Conservation (phyloP, 64 coral and sea anemone species). For the Montipora cactus region DNA sequence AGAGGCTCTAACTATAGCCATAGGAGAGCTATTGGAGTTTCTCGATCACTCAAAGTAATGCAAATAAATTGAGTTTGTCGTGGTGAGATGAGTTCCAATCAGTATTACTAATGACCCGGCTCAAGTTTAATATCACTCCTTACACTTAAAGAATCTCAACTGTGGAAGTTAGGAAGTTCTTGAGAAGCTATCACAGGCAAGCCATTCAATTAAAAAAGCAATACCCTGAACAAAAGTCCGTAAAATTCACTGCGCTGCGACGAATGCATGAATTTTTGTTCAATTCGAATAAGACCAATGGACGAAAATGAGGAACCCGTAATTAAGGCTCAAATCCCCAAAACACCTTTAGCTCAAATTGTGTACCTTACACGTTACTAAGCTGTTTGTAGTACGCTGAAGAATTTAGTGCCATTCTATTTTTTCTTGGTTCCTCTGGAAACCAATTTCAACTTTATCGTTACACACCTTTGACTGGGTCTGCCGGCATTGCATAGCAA, state of each 20-base stretch:
- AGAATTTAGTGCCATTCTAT: neutral
- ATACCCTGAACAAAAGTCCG: neutral
- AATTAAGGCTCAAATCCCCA: neutral
- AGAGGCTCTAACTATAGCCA: neutral
- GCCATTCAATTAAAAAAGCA: neutral
- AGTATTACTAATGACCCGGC: too few species aligned
- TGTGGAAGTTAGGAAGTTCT: neutral
- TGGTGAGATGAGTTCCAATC: too few species aligned
- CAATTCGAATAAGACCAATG: neutral
- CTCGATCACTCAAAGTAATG: neutral
- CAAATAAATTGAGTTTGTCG: too few species aligned
- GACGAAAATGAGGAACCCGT: neutral
- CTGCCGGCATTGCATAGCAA: too few species aligned
- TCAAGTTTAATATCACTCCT: too few species aligned
- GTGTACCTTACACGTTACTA: neutral
- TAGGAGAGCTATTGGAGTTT: neutral
- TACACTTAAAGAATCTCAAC: too few species aligned
- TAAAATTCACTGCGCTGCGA: neutral
- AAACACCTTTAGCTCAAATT: neutral
- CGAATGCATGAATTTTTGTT: neutral
- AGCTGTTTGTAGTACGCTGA: neutral
- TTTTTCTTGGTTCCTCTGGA: neutral
- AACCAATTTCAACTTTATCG: neutral
- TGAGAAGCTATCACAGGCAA: neutral
- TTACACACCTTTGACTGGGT: neutral